These are phyloP conservation scores for Herpailurus yagouaroundi DNA, from an alignment of 2,113 vertebrate genomes.

Conservation along the genomic window DNA sequence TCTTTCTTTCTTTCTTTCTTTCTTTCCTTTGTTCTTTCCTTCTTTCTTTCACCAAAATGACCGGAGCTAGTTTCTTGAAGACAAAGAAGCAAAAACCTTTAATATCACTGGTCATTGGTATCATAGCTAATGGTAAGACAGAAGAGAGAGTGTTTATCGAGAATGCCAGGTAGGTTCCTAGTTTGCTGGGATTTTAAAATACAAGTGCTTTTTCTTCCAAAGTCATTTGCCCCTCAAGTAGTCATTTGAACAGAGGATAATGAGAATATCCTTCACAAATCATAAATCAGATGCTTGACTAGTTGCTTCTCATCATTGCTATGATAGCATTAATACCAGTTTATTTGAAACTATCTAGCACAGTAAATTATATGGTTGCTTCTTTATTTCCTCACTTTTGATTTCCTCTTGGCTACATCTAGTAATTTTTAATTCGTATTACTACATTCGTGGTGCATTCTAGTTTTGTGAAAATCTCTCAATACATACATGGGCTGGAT, in stretches of 20 bases:
- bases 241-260: background rate
- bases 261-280: background rate
- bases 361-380: slow-evolving; percentile 8
- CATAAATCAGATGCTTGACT: background rate
- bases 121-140: background rate
- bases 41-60: background rate
- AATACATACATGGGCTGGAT: background rate
- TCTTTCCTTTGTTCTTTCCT: background rate
- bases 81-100: background rate
- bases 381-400: background rate
- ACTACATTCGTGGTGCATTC: background rate
- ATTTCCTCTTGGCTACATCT: slow-evolving; percentile 45
- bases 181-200: background rate
- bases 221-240: background rate
- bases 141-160: background rate
- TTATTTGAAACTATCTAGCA: slow-evolving; percentile 1
- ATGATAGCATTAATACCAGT: background rate
- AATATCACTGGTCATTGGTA: background rate
- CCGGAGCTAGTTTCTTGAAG: background rate
- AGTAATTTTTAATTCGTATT: slow-evolving; percentile 39
- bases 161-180: background rate
- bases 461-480: background rate
- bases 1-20: background rate
- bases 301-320: background rate
- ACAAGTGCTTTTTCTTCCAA: background rate